These are phyloP conservation scores for Petrolisthes manimaculis DNA, from an alignment of 2,888 invertebrate species.

Conservation along the genomic window DNA sequence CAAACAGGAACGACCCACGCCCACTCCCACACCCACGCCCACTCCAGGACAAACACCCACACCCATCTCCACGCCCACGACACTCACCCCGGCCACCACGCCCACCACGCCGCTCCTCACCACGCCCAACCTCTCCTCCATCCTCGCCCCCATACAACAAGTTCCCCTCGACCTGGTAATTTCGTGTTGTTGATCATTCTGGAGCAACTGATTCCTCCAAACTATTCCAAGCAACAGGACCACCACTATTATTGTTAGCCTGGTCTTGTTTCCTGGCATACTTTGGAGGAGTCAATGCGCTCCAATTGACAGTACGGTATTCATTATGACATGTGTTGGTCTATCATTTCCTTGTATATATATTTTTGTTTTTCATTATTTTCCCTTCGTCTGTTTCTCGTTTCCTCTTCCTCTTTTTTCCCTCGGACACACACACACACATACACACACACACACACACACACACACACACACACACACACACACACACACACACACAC, in stretches of 20 bases:
- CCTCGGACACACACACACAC: conserved; percentile 1
- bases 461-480: conserved; percentile 20
- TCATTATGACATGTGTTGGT: too few relatives aligned
- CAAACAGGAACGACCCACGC: conserved; percentile 63
- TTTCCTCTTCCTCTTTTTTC: not conserved
- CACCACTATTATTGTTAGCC: too few relatives aligned
- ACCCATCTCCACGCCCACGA: conserved; percentile 51
- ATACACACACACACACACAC: conserved; percentile 34
- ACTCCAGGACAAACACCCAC: conserved; percentile 17
- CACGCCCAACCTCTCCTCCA: conserved; percentile 53
- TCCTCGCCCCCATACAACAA: conserved; percentile 64
- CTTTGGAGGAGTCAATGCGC: too few relatives aligned
- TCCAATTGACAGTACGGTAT: too few relatives aligned
- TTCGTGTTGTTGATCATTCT: not conserved
- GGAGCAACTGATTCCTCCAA: too few relatives aligned
- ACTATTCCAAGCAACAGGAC: too few relatives aligned
- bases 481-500: not conserved
- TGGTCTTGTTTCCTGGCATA: too few relatives aligned
- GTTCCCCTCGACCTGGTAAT: conserved; percentile 64
- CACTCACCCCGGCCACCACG: conserved; percentile 52
- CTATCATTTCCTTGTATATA: not conserved
- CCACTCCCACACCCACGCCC: conserved; percentile 55
- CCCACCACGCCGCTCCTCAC: conserved; percentile 52
- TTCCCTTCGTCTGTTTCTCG: not conserved
- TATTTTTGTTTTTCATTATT: not conserved